Base-by-base conservation (phyloP, 1,140 invertebrate species). In the Saxidomus purpurata region DNA sequence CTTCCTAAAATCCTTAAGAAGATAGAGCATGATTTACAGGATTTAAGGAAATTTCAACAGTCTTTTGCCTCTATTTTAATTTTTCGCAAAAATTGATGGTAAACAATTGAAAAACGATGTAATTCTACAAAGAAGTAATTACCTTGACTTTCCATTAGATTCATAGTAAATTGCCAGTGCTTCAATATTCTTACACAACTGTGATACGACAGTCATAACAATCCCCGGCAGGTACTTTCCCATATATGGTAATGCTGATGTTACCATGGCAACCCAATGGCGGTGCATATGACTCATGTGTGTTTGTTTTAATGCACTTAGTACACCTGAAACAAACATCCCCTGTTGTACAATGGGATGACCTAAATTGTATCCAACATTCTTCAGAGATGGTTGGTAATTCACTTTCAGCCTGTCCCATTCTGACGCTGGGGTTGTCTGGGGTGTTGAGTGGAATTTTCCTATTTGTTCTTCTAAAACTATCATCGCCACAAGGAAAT, bases 151-250 rank as follows among this genome's bases (percentile, higher is more conserved):
- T 40, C 63, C 90, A 52, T 90, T 79, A 31, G 80, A 36, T 34
- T 90, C 91, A 89, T 94, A 93, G 40, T 92, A 87, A 13, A 71
- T 52, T 40, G 94, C 94, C 25, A 97, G 92, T 43, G 96, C 95
- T 94, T 98, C 98, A 47, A 99, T 96, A 94, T 98, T 99, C 55
- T 96, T 97, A 95, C 98, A 98, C 22, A 99, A 95, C 92, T 98
- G 98, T 92, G 97, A 97, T 47, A 98, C 97, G 0, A 98, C 97
- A 87, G 97, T 97, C 22, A 98, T 97, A 3, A 98, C 97, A 67
- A 98, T 97, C 59, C 97, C 97, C 9, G 98, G 97, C 17, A 99
- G 95, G 6, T 97, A 97, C 38, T 97, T 96, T 49, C 97, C 97
- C 96, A 98, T 97, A 94, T 97, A 97, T 69, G 98, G 97, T 87